Percentiles rank a stretch among this genome's conserved stretches.
Conservation (phyloP, 2,113 vertebrate genomes). For the Equus quagga region DNA sequence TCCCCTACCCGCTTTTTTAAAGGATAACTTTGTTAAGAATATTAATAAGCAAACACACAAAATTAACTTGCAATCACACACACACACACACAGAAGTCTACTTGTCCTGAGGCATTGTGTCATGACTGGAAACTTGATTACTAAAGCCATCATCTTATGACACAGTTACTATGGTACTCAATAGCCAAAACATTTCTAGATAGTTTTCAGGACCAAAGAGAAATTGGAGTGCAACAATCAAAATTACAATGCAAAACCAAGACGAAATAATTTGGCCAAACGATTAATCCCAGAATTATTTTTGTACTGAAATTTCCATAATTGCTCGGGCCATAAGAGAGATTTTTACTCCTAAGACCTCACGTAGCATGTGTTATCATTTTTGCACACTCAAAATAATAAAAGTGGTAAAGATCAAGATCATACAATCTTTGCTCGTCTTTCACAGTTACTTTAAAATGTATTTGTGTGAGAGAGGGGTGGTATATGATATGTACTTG, state of each 20-base stretch:
- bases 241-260: constrained; percentile 43
- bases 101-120: background rate
- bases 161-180: background rate
- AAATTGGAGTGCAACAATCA: background rate
- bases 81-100: background rate
- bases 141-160: background rate
- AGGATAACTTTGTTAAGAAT: constrained; percentile 1
- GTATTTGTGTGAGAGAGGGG: background rate
- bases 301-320: background rate
- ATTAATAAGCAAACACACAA: background rate
- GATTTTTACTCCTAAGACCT: background rate
- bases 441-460: constrained; percentile 25
- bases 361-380: background rate
- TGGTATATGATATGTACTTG: background rate
- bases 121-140: background rate
- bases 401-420: constrained; percentile 38
- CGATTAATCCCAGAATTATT: constrained; percentile 18
- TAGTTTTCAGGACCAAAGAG: background rate
- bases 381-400: background rate
- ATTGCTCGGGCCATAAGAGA: background rate
- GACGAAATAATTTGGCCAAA: constrained; percentile 31
- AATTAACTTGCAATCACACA: background rate
- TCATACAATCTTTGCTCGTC: background rate
- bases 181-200: background rate
- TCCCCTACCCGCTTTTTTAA: background rate